These are phyloP conservation scores for Perizoma affinitatum DNA, from an alignment of 2,888 invertebrate species.

Conservation along the genomic window DNA sequence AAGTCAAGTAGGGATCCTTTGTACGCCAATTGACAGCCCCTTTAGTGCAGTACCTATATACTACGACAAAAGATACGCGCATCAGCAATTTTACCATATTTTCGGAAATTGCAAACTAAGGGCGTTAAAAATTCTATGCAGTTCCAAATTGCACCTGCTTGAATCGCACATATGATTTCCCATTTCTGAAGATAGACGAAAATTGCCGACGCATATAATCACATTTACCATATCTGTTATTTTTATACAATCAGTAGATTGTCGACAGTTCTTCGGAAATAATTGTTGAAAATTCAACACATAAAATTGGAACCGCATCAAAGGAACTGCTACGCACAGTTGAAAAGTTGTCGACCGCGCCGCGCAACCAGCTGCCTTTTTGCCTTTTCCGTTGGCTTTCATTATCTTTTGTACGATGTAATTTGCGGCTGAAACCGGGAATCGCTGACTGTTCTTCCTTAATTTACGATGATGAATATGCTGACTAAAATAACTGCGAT, in stretches of 20 bases:
- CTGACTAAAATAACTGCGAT: too few relatives aligned
- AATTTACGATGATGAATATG: conserved; percentile 17
- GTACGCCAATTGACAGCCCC: not conserved
- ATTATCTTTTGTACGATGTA: conserved; percentile 49
- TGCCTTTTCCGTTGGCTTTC: conserved; percentile 43
- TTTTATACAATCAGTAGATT: not conserved
- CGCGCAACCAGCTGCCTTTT: conserved; percentile 31
- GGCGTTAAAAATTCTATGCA: too few relatives aligned
- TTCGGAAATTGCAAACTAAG: too few relatives aligned
- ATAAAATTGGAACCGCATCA: conserved; percentile 21
- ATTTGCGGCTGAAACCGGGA: conserved; percentile 43
- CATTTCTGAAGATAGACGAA: too few relatives aligned
- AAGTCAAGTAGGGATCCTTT: not conserved
- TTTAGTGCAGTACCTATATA: too few relatives aligned
- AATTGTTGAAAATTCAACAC: conserved; percentile 17
- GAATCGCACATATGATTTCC: too few relatives aligned
- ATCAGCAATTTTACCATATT: too few relatives aligned
- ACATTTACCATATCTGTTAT: too few relatives aligned
- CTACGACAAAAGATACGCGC: too few relatives aligned
- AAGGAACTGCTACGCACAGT: conserved; percentile 22
- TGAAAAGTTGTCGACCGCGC: conserved; percentile 30
- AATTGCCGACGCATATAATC: too few relatives aligned
- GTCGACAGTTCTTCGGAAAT: not conserved
- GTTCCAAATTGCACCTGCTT: too few relatives aligned
- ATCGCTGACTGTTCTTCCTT: conserved; percentile 41